Conservation (phyloP, 2,888 invertebrate species). For the Napeogenes inachia region DNA sequence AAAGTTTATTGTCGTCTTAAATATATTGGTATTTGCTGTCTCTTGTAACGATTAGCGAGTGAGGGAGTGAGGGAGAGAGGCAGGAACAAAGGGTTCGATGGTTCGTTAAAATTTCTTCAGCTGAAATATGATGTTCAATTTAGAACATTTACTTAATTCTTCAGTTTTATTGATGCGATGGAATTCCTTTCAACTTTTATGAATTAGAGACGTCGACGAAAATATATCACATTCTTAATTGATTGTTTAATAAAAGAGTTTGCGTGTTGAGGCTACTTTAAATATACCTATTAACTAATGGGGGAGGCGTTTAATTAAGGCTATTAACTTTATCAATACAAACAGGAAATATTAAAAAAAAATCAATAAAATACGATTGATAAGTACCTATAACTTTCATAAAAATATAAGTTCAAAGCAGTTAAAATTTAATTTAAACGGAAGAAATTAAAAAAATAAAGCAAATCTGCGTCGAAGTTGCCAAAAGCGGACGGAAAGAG, state of each 20-base stretch:
- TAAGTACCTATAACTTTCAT: no score
- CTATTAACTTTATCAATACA: no score
- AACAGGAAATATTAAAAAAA: no score
- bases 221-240: neutral
- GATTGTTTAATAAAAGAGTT: neutral
- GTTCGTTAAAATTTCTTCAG: conserved; percentile 56
- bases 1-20: conserved; percentile 46
- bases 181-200: conserved; percentile 31
- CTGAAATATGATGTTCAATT: conserved; percentile 46
- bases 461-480: neutral
- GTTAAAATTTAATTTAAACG: no score
- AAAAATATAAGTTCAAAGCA: no score
- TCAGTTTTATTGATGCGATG: conserved; percentile 39
- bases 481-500: conserved; percentile 26
- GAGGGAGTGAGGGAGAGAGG: conserved; percentile 20
- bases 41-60: conserved; percentile 29
- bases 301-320: no score
- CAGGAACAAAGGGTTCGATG: conserved; percentile 64
- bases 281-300: no score
- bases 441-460: no score
- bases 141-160: conserved; percentile 44
- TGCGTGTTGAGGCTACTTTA: neutral
- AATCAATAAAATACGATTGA: no score
- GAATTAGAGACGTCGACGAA: neutral
- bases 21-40: conserved; percentile 48